Base-by-base conservation (phyloP, 2,113 vertebrate genomes). In the Irena cyanogastra region DNA sequence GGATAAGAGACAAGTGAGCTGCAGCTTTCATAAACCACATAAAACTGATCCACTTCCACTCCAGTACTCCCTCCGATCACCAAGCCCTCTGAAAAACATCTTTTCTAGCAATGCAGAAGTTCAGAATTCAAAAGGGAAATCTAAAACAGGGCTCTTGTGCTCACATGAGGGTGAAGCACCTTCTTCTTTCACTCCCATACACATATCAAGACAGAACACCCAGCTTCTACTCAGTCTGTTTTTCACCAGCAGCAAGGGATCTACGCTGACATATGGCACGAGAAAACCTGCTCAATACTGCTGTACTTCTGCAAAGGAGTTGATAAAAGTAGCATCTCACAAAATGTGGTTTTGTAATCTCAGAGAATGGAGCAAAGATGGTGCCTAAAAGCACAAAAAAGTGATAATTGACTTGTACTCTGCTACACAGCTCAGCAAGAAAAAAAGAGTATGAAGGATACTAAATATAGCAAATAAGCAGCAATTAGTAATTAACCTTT, bases 401-500 rank as follows among this genome's bases (percentile, higher is more conserved):
- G 4, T 57, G 45, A 68, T 77, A 86, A 93, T 90, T 94, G 93
- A 81, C 83, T 83, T 60, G 71, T 17, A 75, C 31, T 71, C 75
- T 49, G 64, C 66, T 83, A 83, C 39, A 70, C 42, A 77, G 82
- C 39, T 86, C 82, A 70, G 63, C 13, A 42, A 82, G 78, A 37
- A 72, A 72, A 84, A 75, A 66, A 49, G 42, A 65, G 39, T 70
- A 83, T 9, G 64, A 75, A 88, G 30, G 66, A 57, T 72, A 83
- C 59, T 93, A 95, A 94, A 88, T 64, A 94, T 41, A 93, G 87
- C n/a, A 90, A 93, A 74, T 77, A 95, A 86, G 35, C 66, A 83
- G 90, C 64, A 95, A 90, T 93, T 83, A 95, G 85, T 50, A 95
- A 97, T 94, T 95, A 96, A 96, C 90, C 94, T 95, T 90, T 96